Base-by-base conservation (phyloP, 2,888 invertebrate genomes). In the Palloptera scutellata region DNA sequence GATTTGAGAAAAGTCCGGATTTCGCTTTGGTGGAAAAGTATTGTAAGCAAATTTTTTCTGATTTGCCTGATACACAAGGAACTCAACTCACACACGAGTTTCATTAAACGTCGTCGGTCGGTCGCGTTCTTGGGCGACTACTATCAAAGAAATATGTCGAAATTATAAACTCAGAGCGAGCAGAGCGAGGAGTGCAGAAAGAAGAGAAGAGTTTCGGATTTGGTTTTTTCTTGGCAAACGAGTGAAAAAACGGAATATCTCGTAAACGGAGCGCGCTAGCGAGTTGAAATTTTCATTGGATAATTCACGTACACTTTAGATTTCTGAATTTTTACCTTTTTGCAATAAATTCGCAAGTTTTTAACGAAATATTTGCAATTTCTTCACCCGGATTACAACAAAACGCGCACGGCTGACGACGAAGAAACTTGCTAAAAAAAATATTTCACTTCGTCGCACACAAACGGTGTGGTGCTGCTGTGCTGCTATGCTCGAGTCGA, bases 401-500 rank as follows among this genome's bases (percentile, higher is more conserved):
- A 77, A 78, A 77, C 77, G 77, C 77, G 77, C 78, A 78, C 78
- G 77, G 75, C 77, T 30, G 30, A 30, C 77, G 76, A 76, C 77
- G 77, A 78, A 77, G 77, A 77, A 77, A 76, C 77, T 77, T 76
- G 77, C 78, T 77, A 78, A 78, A 77, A 77, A 77, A 76, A 75
- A 76, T 76, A 67, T 68, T 70, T 61, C 67, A 67, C 64, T 64
- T 74, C 69, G 73, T 72, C 70, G 67, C 73, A 70, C 67, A 73
- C 68, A 72, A 69, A 57, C 57, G 54, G 54, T 45, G 19, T 54
- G 63, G 19, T 55, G 9, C n/a, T 13, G 54, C 9, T 41, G 41
- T 15, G 45, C 10, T 17, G 30, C 30, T 30, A 6, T 30, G 30
- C 30, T 30, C 3, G 15, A 11, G 20, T 53, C 19, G 17, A n/a